A percentile compares a stretch with the other conserved stretches of the same genome.
Evolutionary conservation across 2,113 vertebrate species (phyloP).

Genomic region (Merops nubicus): DNA sequence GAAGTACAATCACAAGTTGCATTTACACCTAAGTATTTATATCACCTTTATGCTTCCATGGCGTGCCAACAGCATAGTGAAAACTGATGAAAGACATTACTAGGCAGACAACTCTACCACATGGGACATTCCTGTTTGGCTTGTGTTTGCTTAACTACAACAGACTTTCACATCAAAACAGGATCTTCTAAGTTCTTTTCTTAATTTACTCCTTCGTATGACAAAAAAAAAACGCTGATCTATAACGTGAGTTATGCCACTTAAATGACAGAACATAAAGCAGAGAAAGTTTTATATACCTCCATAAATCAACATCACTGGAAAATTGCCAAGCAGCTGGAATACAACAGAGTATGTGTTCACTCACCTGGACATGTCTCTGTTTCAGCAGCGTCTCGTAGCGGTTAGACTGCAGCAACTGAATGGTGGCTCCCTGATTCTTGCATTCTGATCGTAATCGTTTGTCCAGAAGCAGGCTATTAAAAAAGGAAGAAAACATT

Average conservation of each 20-base stretch:
- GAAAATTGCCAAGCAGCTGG: not conserved
- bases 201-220: not conserved
- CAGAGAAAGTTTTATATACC: not conserved
- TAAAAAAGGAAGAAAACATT: not conserved
- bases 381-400: conserved; percentile 88
- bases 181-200: not conserved
- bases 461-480: conserved; percentile 87
- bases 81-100: not conserved
- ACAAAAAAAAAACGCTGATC: not conserved
- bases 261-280: not conserved
- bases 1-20: not conserved
- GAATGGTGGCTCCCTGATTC: conserved; percentile 85
- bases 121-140: not conserved
- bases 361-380: conserved; percentile 88
- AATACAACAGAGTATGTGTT: not conserved
- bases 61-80: not conserved
- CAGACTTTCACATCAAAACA: not conserved
- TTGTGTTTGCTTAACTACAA: not conserved
- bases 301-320: not conserved
- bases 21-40: not conserved
- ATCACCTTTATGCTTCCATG: not conserved
- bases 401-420: conserved; percentile 83
- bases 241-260: not conserved
- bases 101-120: not conserved
- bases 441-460: conserved; percentile 87